Conservation (phyloP, 2,888 invertebrate genomes). For the Lithodes maja region DNA sequence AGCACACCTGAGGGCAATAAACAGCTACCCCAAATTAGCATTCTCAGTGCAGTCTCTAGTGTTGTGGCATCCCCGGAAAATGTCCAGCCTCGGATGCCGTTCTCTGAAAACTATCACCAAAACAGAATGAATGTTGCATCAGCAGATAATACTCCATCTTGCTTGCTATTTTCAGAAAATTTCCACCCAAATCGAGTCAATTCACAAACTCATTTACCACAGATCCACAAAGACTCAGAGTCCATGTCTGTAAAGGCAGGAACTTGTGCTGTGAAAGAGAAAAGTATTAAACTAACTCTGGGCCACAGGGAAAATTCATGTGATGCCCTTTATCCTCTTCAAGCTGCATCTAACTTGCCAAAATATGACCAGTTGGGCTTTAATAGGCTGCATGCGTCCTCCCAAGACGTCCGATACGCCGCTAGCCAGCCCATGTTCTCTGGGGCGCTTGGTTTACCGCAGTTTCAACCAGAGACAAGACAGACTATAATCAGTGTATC, state of each 20-base stretch:
- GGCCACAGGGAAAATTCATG: constrained; percentile 34
- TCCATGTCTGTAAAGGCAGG: background rate
- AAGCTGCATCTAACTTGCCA: background rate
- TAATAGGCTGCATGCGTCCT: constrained; percentile 11
- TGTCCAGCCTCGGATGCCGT: constrained; percentile 34
- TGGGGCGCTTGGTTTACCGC: constrained; percentile 37
- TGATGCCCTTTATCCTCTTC: background rate
- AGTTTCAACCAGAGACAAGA: constrained; percentile 32
- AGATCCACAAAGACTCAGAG: constrained; percentile 32
- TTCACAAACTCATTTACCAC: constrained; percentile 23
- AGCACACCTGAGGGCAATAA: constrained; percentile 69
- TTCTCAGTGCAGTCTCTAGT: constrained; percentile 68
- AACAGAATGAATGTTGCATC: background rate
- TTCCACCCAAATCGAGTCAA: constrained; percentile 20
- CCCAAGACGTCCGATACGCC: background rate
- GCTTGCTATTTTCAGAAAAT: constrained; percentile 50
- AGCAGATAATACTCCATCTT: constrained; percentile 31
- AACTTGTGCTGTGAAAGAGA: constrained; percentile 8
- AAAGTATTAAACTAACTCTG: constrained; percentile 6
- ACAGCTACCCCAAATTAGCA: constrained; percentile 67
- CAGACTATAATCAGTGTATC: constrained; percentile 47
- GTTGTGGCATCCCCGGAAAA: constrained; percentile 69
- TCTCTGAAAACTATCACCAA: constrained; percentile 46
- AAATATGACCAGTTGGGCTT: background rate
- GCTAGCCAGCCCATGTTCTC: constrained; percentile 31